Evolutionary conservation across 2,113 vertebrate species (phyloP).

Genomic region (Syngnathus scovelli): DNA sequence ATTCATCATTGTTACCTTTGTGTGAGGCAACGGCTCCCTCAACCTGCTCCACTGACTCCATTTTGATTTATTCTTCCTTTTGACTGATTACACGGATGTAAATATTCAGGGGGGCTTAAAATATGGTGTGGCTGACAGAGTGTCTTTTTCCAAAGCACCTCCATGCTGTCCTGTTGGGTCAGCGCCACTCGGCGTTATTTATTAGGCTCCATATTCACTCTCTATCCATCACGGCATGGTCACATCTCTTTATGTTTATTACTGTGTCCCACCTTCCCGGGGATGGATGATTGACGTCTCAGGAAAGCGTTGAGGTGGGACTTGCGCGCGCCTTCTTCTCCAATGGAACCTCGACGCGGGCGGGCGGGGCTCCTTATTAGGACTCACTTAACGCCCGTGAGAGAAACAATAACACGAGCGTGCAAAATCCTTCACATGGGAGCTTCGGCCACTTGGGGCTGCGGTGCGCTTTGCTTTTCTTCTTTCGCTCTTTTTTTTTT

Average conservation of each 20-base stretch:
- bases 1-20: conserved; percentile 11
- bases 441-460: conserved; percentile 35
- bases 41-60: conserved; percentile 46
- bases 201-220: conserved; percentile 73
- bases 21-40: conserved; percentile 11
- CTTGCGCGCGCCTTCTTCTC: conserved; percentile 56
- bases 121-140: conserved; percentile 56
- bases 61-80: conserved; percentile 56
- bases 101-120: conserved; percentile 59
- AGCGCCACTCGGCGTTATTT: conserved; percentile 71
- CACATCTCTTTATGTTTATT: conserved; percentile 76
- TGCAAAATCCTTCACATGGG: conserved; percentile 28
- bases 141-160: conserved; percentile 48
- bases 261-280: conserved; percentile 66
- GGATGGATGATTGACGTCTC: conserved; percentile 70
- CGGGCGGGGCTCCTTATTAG: conserved; percentile 68
- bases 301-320: conserved; percentile 65
- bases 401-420: conserved; percentile 75
- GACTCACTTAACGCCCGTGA: conserved; percentile 74
- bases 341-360: conserved; percentile 69
- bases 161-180: conserved; percentile 56
- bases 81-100: conserved; percentile 65
- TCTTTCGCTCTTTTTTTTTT: background rate
- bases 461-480: conserved; percentile 23
- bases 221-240: conserved; percentile 72